These are phyloP conservation scores for Cheilosia scutellata DNA, from an alignment of 2,888 invertebrate genomes.

Conservation along the genomic window DNA sequence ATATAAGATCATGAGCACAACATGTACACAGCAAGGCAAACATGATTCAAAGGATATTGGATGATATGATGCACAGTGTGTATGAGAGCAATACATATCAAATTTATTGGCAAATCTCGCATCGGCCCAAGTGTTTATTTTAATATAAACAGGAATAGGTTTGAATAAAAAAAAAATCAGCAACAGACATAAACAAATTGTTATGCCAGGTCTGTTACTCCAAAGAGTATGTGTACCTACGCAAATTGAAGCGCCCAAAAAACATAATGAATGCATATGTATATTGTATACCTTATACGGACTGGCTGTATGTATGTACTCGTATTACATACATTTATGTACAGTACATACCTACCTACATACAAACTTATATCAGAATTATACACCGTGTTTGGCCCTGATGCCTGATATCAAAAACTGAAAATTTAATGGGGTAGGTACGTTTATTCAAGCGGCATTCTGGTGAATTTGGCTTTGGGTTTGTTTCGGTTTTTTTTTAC, in stretches of 20 bases:
- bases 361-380: slow-evolving; percentile 22
- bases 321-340: background rate
- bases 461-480: slow-evolving; percentile 44
- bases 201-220: slow-evolving; percentile 42
- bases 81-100: background rate
- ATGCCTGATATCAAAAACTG: slow-evolving; percentile 72
- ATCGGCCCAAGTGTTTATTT: slow-evolving; percentile 27
- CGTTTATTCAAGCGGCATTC: slow-evolving; percentile 39
- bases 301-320: background rate
- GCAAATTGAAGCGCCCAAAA: slow-evolving; percentile 19
- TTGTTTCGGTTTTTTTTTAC: slow-evolving; percentile 1
- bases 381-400: slow-evolving; percentile 61
- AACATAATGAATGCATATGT: slow-evolving; percentile 44
- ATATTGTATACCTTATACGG: background rate
- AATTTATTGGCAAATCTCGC: background rate
- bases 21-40: slow-evolving; percentile 4
- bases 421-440: slow-evolving; percentile 76
- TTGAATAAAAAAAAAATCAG: background rate
- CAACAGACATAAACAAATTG: slow-evolving; percentile 36
- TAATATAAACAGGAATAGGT: background rate
- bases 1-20: slow-evolving; percentile 47
- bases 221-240: background rate
- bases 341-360: background rate
- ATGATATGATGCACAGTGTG: background rate
- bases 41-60: slow-evolving; percentile 51